phyloP scores from a whole-genome alignment of 2,888 invertebrate species.

The Endotricha flammealis region DNA sequence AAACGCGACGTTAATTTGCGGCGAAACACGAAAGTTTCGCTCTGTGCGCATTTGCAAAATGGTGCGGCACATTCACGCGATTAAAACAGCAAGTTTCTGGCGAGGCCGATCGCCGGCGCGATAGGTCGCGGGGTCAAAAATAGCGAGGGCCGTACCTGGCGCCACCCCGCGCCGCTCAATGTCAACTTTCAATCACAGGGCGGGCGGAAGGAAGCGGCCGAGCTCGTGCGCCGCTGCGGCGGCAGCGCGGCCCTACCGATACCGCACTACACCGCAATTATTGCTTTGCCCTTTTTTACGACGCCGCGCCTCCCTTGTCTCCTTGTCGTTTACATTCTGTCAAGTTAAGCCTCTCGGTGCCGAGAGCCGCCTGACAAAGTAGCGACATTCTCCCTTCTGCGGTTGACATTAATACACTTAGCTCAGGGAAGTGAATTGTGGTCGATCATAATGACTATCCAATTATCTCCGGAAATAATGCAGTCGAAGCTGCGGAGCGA shows the following conservation, averaged over 20 bases:
- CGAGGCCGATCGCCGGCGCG: slow-evolving; percentile 72
- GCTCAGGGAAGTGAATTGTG: slow-evolving; percentile 26
- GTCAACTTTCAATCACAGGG: slow-evolving; percentile 73
- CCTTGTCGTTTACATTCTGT: slow-evolving; percentile 53
- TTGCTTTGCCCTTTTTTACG: slow-evolving; percentile 57
- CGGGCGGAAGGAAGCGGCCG: slow-evolving; percentile 64
- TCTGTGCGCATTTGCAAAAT: slow-evolving; percentile 59
- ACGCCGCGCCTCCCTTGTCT: slow-evolving; percentile 47
- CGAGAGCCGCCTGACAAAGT: slow-evolving; percentile 42
- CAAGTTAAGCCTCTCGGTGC: slow-evolving; percentile 51
- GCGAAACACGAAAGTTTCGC: slow-evolving; percentile 47
- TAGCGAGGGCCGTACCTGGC: slow-evolving; percentile 73
- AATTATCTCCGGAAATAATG: slow-evolving; percentile 16
- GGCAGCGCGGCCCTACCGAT: slow-evolving; percentile 24
- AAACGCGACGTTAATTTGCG: slow-evolving; percentile 49
- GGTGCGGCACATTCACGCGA: slow-evolving; percentile 63
- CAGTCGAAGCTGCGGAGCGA: background rate
- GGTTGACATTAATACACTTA: slow-evolving; percentile 38
- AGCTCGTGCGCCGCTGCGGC: slow-evolving; percentile 55
- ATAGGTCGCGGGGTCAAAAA: slow-evolving; percentile 74
- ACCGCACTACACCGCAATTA: slow-evolving; percentile 49
- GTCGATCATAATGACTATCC: slow-evolving; percentile 23
- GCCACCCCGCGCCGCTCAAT: slow-evolving; percentile 68
- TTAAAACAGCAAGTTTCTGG: slow-evolving; percentile 64
- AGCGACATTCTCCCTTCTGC: slow-evolving; percentile 31